Percentiles rank a stretch among this genome's conserved stretches.
These are phyloP conservation scores for Sebastes hopkinsi DNA, from an alignment of 2,797 vertebrate genomes.

Conservation along the genomic window DNA sequence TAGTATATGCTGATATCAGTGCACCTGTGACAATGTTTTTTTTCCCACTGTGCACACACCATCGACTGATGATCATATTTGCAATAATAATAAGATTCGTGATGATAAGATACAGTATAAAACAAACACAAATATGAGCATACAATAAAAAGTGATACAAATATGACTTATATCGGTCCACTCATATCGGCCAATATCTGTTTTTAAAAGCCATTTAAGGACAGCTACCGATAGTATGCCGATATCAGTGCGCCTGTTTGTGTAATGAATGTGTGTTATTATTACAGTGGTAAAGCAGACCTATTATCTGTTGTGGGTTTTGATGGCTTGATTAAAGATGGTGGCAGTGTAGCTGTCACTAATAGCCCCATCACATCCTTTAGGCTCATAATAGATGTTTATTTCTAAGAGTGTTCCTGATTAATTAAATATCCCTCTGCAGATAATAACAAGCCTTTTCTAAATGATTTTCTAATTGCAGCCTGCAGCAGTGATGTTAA, in stretches of 20 bases:
- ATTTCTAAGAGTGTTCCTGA: background rate
- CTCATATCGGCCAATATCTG: background rate
- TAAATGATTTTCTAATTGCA: background rate
- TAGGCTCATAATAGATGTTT: background rate
- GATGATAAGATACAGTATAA: too few relatives aligned
- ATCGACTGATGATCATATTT: too few relatives aligned
- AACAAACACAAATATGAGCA: too few relatives aligned
- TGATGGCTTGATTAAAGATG: slow-evolving; percentile 5
- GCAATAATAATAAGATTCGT: too few relatives aligned
- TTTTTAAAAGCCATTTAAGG: background rate
- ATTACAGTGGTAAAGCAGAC: background rate
- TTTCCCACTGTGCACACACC: too few relatives aligned
- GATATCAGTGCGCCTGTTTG: background rate
- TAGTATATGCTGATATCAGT: background rate
- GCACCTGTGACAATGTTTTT: background rate
- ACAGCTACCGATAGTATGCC: background rate
- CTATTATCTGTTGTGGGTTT: background rate
- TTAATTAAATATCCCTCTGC: background rate
- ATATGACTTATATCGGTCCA: background rate
- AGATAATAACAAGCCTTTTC: background rate
- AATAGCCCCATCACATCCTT: background rate
- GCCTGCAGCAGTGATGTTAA: background rate
- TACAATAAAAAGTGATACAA: background rate
- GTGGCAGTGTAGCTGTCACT: slow-evolving; percentile 5
- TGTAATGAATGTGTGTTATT: background rate